phyloP scores from a whole-genome alignment of 2,113 vertebrate species.

The Phalacrocorax carbo region DNA sequence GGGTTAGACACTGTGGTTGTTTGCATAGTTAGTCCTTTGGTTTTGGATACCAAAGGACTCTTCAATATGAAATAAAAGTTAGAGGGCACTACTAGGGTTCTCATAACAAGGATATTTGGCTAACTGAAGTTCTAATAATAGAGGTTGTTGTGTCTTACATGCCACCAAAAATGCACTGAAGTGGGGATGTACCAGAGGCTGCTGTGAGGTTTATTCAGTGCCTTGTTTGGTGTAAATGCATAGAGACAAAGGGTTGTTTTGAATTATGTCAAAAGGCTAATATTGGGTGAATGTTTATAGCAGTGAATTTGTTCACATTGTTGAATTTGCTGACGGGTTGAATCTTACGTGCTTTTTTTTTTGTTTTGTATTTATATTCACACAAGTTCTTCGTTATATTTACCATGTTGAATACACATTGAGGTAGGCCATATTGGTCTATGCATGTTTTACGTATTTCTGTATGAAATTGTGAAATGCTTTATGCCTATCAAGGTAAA shows the following conservation, averaged over 20 bases:
- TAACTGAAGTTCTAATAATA: slow-evolving; percentile 20
- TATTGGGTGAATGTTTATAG: slow-evolving; percentile 63
- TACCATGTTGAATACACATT: slow-evolving; percentile 81
- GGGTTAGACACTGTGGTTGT: slow-evolving; percentile 9
- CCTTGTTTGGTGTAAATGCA: slow-evolving; percentile 30
- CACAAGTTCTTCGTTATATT: slow-evolving; percentile 81
- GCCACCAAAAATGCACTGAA: slow-evolving; percentile 41
- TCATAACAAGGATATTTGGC: neutral
- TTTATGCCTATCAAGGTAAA: slow-evolving; percentile 82
- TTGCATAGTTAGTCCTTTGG: slow-evolving; percentile 1
- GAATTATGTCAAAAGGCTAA: slow-evolving; percentile 63
- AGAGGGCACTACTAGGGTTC: neutral
- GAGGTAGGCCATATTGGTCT: slow-evolving; percentile 89
- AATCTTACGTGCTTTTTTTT: slow-evolving; percentile 76
- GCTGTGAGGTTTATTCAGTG: neutral
- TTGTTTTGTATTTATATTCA: slow-evolving; percentile 80
- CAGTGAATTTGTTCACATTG: slow-evolving; percentile 66
- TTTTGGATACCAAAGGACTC: neutral
- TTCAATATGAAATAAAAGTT: neutral
- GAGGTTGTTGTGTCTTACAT: slow-evolving; percentile 25
- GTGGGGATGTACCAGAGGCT: slow-evolving; percentile 6
- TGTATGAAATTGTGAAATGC: slow-evolving; percentile 87
- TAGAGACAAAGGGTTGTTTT: slow-evolving; percentile 60
- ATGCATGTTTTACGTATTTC: slow-evolving; percentile 84
- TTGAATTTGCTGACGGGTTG: slow-evolving; percentile 70